Conservation (phyloP, 2,113 vertebrate species). For the Psilopogon haemacephalus region DNA sequence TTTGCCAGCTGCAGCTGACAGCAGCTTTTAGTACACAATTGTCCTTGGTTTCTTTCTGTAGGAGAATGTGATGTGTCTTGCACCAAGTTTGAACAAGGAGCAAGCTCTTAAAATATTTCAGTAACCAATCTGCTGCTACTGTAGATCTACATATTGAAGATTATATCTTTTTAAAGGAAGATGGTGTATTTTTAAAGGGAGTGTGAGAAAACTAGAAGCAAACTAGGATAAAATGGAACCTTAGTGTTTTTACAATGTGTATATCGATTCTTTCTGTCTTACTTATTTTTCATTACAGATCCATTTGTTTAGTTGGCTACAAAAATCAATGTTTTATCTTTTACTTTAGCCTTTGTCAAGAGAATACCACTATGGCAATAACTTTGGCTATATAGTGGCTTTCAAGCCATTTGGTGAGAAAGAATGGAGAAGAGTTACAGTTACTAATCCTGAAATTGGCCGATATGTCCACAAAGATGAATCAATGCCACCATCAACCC, state of each 20-base stretch:
- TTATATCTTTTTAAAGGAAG: not conserved
- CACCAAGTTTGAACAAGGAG: not conserved
- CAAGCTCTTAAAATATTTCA: not conserved
- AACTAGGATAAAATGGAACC: not conserved
- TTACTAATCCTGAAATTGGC: slow-evolving; percentile 85
- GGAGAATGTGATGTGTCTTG: not conserved
- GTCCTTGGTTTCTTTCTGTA: not conserved
- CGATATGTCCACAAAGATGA: slow-evolving; percentile 92
- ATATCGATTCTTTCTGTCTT: not conserved
- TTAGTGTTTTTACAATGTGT: not conserved
- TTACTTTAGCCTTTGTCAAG: slow-evolving; percentile 86
- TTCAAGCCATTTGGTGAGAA: slow-evolving; percentile 83
- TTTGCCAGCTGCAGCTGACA: not conserved
- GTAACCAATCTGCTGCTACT: not conserved
- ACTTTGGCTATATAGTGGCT: slow-evolving; percentile 94
- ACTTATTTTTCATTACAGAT: not conserved
- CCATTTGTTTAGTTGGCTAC: not conserved
- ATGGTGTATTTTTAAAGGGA: not conserved
- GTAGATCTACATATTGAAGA: not conserved
- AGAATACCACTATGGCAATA: slow-evolving; percentile 92
- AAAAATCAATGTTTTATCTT: not conserved
- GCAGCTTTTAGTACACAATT: not conserved
- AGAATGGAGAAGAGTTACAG: slow-evolving; percentile 89
- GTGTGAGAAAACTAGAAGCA: not conserved
- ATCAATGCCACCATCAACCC: slow-evolving; percentile 80